Percentiles rank a stretch among this genome's conserved stretches.
Evolutionary conservation across 2,797 vertebrate genomes (phyloP).

Genomic region (Simalia tracyae): DNA sequence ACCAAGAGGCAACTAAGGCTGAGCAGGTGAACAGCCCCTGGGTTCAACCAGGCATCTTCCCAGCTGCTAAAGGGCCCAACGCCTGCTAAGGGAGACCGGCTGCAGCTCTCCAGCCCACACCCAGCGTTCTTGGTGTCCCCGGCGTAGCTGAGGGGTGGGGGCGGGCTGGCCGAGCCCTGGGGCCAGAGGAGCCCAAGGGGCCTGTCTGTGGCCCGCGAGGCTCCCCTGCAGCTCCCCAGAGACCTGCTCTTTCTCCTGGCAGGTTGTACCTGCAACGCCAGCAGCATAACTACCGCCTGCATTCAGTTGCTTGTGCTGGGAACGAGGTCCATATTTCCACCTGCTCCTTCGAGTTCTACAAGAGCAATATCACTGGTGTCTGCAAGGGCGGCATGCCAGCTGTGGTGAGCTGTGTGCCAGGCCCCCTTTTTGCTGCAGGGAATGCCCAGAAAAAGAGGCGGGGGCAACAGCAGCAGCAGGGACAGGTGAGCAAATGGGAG

Average conservation of each 20-base stretch:
- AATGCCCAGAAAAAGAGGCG: slow-evolving; percentile 82
- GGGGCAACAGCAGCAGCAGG: slow-evolving; percentile 40
- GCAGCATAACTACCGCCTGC: slow-evolving; percentile 83
- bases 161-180: too few relatives aligned
- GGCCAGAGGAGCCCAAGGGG: too few relatives aligned
- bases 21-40: background rate
- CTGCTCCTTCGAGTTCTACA: slow-evolving; percentile 87
- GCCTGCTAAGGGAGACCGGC: background rate
- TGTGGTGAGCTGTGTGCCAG: slow-evolving; percentile 88
- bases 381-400: slow-evolving; percentile 82
- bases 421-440: slow-evolving; percentile 77
- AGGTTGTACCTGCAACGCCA: slow-evolving; percentile 87
- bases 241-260: slow-evolving; percentile 6
- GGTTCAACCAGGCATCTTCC: background rate
- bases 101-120: background rate
- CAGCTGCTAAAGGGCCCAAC: background rate
- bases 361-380: slow-evolving; percentile 75
- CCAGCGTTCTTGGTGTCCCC: too few relatives aligned
- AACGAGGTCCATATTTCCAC: slow-evolving; percentile 89
- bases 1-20: background rate
- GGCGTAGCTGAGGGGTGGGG: too few relatives aligned
- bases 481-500: slow-evolving; percentile 62
- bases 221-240: too few relatives aligned
- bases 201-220: background rate
- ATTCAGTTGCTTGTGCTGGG: slow-evolving; percentile 86